A percentile compares a stretch with the other conserved stretches of the same genome.
Evolutionary conservation across 2,113 vertebrate genomes (phyloP).

Genomic region (Nesospiza acunhae): DNA sequence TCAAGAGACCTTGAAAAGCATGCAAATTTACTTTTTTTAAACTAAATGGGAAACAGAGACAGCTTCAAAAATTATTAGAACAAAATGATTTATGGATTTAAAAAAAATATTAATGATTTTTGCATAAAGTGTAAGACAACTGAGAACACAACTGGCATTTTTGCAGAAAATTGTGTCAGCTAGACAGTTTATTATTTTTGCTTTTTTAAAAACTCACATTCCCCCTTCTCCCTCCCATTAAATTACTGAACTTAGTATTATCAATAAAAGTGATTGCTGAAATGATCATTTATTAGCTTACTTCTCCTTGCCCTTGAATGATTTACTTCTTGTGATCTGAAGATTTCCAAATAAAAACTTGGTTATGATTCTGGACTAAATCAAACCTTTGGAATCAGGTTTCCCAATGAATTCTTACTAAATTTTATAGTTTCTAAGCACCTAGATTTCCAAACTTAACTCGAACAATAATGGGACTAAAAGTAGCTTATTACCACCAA

Average conservation of each 20-base stretch:
- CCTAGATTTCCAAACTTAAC: background rate
- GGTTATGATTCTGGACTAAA: background rate
- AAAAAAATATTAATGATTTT: background rate
- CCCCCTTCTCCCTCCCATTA: accelerated
- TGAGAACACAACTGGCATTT: background rate
- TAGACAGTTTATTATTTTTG: background rate
- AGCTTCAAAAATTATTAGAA: background rate
- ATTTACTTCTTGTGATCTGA: background rate
- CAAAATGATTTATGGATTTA: background rate
- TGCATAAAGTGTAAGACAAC: background rate
- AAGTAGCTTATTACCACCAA: background rate
- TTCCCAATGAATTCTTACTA: background rate
- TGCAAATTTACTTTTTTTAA: background rate
- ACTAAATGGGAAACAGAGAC: background rate
- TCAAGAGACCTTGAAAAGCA: background rate
- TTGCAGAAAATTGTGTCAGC: background rate
- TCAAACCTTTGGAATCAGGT: background rate
- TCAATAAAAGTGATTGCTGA: background rate
- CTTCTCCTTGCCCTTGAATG: background rate
- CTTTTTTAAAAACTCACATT: background rate
- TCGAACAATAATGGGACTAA: background rate
- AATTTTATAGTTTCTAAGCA: background rate
- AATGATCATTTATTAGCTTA: background rate
- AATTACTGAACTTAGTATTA: background rate
- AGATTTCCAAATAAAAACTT: background rate